A percentile compares a stretch with the other conserved stretches of the same genome.
phyloP scores from a whole-genome alignment of 2,888 invertebrate species.

The Timema podura region DNA sequence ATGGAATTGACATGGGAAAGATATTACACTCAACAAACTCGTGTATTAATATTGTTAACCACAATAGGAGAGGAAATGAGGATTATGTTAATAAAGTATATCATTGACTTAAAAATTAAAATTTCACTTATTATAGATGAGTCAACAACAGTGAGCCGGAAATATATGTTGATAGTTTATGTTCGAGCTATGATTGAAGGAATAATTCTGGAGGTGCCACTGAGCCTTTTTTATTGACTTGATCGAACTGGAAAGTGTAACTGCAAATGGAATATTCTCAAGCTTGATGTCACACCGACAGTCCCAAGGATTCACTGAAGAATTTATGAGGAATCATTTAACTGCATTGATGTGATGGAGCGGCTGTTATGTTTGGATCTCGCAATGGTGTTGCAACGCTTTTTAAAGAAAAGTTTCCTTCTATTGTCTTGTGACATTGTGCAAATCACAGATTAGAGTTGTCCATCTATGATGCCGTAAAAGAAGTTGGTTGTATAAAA shows the following conservation, averaged over 20 bases:
- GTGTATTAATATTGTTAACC: too few relatives aligned
- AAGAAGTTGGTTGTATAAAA: background rate
- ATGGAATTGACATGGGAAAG: too few relatives aligned
- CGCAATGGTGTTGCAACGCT: background rate
- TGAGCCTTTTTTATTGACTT: background rate
- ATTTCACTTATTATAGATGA: too few relatives aligned
- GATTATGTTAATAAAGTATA: too few relatives aligned
- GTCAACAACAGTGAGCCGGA: too few relatives aligned
- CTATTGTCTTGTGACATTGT: background rate
- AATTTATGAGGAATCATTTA: background rate
- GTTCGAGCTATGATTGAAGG: too few relatives aligned
- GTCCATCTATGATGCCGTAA: background rate
- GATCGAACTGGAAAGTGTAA: background rate
- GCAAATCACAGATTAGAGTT: conserved; percentile 2
- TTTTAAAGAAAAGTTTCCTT: background rate
- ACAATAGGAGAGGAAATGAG: too few relatives aligned
- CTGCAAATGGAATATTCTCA: background rate
- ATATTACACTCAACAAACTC: too few relatives aligned
- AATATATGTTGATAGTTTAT: too few relatives aligned
- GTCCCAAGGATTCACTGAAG: background rate
- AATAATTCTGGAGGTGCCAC: too few relatives aligned
- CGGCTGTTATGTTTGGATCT: background rate
- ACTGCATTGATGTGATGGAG: background rate
- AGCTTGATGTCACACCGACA: background rate
- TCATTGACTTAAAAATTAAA: too few relatives aligned